A percentile compares a stretch with the other conserved stretches of the same genome.
Conservation (phyloP, 2,113 vertebrate genomes). For the Seriola aureovittata region DNA sequence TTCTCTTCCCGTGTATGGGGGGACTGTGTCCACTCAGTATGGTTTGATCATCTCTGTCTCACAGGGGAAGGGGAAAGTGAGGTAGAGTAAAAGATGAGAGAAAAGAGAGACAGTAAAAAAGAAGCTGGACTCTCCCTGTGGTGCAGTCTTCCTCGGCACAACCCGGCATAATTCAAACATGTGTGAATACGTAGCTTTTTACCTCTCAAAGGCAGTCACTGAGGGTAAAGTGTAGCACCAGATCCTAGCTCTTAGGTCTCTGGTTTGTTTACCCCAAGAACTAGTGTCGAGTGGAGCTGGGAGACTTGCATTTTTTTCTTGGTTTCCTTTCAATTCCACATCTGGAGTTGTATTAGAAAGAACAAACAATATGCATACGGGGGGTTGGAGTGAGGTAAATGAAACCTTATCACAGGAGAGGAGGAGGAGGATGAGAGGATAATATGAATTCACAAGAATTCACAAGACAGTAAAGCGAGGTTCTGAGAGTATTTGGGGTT, state of each 20-base stretch:
- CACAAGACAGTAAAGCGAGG: constrained; percentile 37
- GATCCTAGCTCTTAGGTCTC: constrained; percentile 48
- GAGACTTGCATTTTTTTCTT: constrained; percentile 29
- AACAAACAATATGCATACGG: constrained; percentile 61
- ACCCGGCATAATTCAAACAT: constrained; percentile 65
- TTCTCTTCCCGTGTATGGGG: constrained; percentile 61
- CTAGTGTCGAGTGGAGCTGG: constrained; percentile 29
- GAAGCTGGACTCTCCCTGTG: constrained; percentile 68
- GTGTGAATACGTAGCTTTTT: constrained; percentile 73
- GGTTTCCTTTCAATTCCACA: constrained; percentile 40
- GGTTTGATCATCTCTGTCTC: constrained; percentile 78
- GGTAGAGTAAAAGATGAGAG: constrained; percentile 64
- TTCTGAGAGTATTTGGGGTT: constrained; percentile 50
- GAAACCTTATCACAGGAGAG: constrained; percentile 35
- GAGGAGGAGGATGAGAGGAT: constrained; percentile 37
- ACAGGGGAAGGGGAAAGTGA: constrained; percentile 64
- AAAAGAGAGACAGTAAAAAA: constrained; percentile 36
- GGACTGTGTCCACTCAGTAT: constrained; percentile 77
- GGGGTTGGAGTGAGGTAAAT: constrained; percentile 29
- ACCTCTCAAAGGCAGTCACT: constrained; percentile 74
- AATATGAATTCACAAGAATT: constrained; percentile 31
- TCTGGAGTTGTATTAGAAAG: constrained; percentile 64
- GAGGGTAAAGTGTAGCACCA: constrained; percentile 60
- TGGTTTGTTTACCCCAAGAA: constrained; percentile 59
- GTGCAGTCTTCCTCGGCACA: constrained; percentile 55